Evolutionary conservation across 2,888 invertebrate genomes (phyloP).

Genomic region (Machimus rusticus): DNA sequence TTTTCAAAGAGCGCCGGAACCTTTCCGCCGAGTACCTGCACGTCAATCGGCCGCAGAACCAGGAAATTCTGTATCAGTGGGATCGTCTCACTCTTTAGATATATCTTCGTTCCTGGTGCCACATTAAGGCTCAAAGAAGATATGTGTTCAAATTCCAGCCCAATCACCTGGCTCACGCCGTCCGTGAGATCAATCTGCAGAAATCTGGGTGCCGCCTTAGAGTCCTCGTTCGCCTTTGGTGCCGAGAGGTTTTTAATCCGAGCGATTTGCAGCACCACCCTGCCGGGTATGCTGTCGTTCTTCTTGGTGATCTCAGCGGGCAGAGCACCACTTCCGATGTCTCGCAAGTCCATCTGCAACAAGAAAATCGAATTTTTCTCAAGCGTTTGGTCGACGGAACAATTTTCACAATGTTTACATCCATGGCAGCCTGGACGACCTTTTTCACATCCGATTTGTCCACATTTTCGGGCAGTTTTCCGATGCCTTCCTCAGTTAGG

Average conservation of each 20-base stretch:
- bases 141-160: constrained; percentile 78
- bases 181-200: constrained; percentile 85
- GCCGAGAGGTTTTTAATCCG: constrained; percentile 88
- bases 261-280: constrained; percentile 85
- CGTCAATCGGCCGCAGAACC: constrained; percentile 72
- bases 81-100: constrained; percentile 66
- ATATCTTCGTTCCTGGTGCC: constrained; percentile 88
- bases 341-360: constrained; percentile 72
- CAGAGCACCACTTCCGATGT: constrained; percentile 79
- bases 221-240: constrained; percentile 90
- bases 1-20: constrained; percentile 85
- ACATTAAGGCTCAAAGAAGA: constrained; percentile 78
- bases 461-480: constrained; percentile 71
- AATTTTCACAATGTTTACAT: constrained; percentile 67
- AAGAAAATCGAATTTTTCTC: background rate
- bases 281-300: constrained; percentile 63
- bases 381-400: background rate
- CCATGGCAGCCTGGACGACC: constrained; percentile 72
- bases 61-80: constrained; percentile 77
- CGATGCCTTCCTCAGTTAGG: constrained; percentile 75
- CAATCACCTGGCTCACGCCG: constrained; percentile 80
- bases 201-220: constrained; percentile 81
- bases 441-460: constrained; percentile 70
- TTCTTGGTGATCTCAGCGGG: constrained; percentile 73
- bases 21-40: constrained; percentile 82